Conservation (phyloP, 1,140 invertebrate species). For the Laupala kohalensis region DNA sequence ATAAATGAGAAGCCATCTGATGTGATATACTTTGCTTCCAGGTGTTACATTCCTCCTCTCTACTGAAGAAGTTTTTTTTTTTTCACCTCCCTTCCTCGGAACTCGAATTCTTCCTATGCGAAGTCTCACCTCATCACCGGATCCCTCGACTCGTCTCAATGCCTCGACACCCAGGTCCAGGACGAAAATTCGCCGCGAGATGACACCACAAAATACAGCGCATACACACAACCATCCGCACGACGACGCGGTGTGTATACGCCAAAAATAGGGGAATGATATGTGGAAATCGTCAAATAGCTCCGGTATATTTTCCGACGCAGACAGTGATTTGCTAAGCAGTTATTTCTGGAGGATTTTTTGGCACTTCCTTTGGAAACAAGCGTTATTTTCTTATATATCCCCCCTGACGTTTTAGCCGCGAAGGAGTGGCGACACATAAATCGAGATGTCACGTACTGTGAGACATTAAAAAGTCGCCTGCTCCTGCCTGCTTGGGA, state of each 20-base stretch:
- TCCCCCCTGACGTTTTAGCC: neutral
- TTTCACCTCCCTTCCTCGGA: no score
- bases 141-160: no score
- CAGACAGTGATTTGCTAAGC: neutral
- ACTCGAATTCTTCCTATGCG: no score
- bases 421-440: neutral
- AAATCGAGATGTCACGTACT: neutral
- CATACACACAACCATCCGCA: neutral
- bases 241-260: neutral
- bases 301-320: neutral
- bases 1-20: no score
- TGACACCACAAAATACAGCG: neutral
- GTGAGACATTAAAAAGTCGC: neutral
- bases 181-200: no score
- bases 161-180: no score
- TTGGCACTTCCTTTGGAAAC: neutral
- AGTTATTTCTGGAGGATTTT: neutral
- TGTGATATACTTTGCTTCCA: no score
- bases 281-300: neutral
- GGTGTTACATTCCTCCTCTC: no score
- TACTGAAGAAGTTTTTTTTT: no score
- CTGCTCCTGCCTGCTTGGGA: neutral
- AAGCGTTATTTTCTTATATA: neutral
- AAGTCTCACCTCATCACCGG: no score
- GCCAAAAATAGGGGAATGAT: neutral